Base-by-base conservation (phyloP, 2,888 invertebrate species). In the Horisme vitalbata region DNA sequence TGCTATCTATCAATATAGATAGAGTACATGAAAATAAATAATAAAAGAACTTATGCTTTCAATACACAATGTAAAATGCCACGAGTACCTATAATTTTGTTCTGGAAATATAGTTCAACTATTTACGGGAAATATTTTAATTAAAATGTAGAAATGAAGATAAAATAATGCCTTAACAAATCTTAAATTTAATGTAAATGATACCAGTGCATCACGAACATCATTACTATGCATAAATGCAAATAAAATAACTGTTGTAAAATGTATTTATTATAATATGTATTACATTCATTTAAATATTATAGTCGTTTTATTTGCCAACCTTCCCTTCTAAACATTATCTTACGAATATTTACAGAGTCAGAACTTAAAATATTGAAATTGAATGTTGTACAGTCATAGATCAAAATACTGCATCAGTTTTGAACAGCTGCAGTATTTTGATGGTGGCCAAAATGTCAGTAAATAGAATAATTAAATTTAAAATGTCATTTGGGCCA, bases 181-280 rank as follows among this genome's bases (percentile, higher is more conserved):
- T 72, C 66, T 62, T 68, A 67, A 34, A 27, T 56, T 41, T 59
- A 61, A 57, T 41, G 56, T 54, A 63, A 60, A 53, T 55, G 46
- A 67, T 63, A 62, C 57, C 65, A 65, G 53, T 53, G 51, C 43
- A 50, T 45, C 39, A 45, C 38, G 41, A 45, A 50, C 52, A 32
- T 30, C 15, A 49, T 43, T 10, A 45, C 37, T 36, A 34, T 34
- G 37, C 50, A 52, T 55, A 44, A 46, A 1, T 50, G 53, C 43
- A 51, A 58, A 76, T 73, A 73, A 74, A 79, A 81, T 83, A 83
- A 79, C 77, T 86, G 83, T 85, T 87, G 83, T 83, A 81, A 80
- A 84, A 84, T 88, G 84, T 90, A 89, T 90, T 90, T 90, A 89
- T 89, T 89, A 84, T 84, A 78, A 69, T 78, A n/a, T n/a, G n/a